phyloP scores from a whole-genome alignment of 2,888 invertebrate species.

The Polylopha cassiicola region DNA sequence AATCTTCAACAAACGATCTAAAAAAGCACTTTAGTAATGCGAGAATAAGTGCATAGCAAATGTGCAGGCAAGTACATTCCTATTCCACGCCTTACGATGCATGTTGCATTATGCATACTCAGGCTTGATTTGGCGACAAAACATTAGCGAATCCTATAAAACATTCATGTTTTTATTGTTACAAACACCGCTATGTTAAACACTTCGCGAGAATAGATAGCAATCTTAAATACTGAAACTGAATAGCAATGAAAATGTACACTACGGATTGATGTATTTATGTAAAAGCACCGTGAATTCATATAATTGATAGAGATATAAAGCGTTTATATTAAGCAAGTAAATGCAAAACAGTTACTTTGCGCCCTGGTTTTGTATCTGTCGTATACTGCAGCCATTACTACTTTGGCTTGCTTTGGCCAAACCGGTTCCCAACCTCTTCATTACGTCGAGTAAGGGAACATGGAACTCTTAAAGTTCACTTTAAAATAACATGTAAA shows the following conservation, averaged over 20 bases:
- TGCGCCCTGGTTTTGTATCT: conserved; percentile 16
- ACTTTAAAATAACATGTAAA: conserved; percentile 8
- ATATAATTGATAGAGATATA: no score
- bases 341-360: conserved; percentile 12
- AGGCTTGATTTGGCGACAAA: conserved; percentile 53
- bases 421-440: conserved; percentile 55
- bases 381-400: neutral
- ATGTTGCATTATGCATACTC: conserved; percentile 58
- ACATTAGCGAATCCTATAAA: no score
- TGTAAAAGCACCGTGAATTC: no score
- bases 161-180: no score
- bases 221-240: no score
- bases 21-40: conserved; percentile 8
- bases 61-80: conserved; percentile 33
- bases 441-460: conserved; percentile 47
- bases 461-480: conserved; percentile 25
- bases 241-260: no score
- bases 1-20: neutral
- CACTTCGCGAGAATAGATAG: no score
- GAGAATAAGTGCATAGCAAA: conserved; percentile 17
- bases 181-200: no score
- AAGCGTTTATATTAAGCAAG: no score
- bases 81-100: conserved; percentile 45
- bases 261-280: no score
- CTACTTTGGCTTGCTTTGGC: conserved; percentile 26